Base-by-base conservation (phyloP, 1,140 invertebrate genomes). In the Protaetia brevitarsis region DNA sequence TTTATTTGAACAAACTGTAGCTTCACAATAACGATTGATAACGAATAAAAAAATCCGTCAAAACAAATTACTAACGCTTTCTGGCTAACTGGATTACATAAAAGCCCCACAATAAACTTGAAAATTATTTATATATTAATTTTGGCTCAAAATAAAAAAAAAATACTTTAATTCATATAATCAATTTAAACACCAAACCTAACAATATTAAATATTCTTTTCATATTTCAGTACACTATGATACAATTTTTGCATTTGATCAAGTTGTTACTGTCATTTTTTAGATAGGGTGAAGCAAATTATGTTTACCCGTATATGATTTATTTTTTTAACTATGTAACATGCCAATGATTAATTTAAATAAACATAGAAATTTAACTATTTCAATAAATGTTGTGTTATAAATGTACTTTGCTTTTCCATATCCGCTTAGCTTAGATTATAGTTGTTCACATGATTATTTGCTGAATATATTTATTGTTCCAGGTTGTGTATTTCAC, bases 401-500 rank as follows among this genome's bases (percentile, higher is more conserved):
- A n/a, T 37, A 16, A 37, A 37, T 2, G 34, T 37, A 37, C 3
- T 37, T 37, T 37, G 10, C 34, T 37, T 37, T 37, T 37, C 34
- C 34, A 37, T 37, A 37, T 37, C 5, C n/a, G n/a, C n/a, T n/a
- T n/a, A n/a, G n/a, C n/a, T n/a, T n/a, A n/a, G n/a, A n/a, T n/a
- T n/a, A n/a, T n/a, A n/a, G n/a, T n/a, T n/a, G n/a, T n/a, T n/a
- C n/a, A n/a, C n/a, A n/a, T n/a, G n/a, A n/a, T n/a, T n/a, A n/a
- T n/a, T n/a, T n/a, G n/a, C n/a, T n/a, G n/a, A n/a, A n/a, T n/a
- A n/a, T n/a, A n/a, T n/a, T n/a, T n/a, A n/a, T 73, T 69, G 65
- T 84, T 81, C 8, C 78, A 94, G 92, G 91, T 96, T 68, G 93
- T 96, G 26, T 98, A 97, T 76, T 95, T 97, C 80, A 98, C 96